Conservation (phyloP, 2,797 vertebrate genomes). For the Sardinella longiceps region DNA sequence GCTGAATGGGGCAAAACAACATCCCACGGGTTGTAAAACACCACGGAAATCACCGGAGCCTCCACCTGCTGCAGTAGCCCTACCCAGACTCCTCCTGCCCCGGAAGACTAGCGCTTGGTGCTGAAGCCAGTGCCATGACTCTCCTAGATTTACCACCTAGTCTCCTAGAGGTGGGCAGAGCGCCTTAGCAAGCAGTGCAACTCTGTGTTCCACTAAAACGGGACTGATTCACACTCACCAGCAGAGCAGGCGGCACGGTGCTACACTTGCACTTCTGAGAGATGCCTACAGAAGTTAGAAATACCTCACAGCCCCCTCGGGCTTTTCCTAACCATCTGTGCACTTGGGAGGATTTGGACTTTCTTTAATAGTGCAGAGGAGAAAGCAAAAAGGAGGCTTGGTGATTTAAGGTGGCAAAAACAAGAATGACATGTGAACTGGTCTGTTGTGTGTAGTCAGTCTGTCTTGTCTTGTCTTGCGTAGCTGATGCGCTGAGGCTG, state of each 20-base stretch:
- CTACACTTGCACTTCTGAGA: not conserved
- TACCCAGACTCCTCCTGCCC: not conserved
- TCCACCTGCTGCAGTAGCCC: not conserved
- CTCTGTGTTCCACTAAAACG: not conserved
- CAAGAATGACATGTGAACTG: not conserved
- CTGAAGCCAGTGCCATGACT: not conserved
- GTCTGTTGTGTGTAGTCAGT: not conserved
- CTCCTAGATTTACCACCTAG: not conserved
- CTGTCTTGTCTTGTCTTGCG: not conserved
- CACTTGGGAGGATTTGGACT: not conserved
- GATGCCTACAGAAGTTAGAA: not conserved
- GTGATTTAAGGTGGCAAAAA: not conserved
- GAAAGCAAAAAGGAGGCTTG: not conserved
- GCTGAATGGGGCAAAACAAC: constrained; percentile 11
- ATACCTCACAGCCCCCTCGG: not conserved
- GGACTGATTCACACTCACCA: not conserved
- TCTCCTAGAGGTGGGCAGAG: not conserved
- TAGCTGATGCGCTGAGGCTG: no score
- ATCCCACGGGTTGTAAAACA: not conserved
- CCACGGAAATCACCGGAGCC: not conserved
- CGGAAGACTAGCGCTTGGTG: not conserved
- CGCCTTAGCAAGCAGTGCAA: not conserved
- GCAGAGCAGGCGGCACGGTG: not conserved
- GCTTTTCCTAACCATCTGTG: not conserved
- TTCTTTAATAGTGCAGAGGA: not conserved